A percentile compares a stretch with the other conserved stretches of the same genome.
Conservation (phyloP, 2,888 invertebrate genomes). For the Melanchra persicariae region DNA sequence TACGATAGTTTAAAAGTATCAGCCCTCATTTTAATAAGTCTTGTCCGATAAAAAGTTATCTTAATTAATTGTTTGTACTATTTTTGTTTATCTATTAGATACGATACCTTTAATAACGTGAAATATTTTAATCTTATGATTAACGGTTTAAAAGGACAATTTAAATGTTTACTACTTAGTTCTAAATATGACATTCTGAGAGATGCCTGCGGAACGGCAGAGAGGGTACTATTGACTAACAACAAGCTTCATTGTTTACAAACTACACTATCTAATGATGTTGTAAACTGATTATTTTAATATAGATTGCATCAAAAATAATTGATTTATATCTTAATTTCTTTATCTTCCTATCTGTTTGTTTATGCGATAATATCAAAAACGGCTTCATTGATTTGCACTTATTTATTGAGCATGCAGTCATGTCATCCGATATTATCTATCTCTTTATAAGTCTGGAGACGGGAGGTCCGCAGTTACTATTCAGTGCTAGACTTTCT, state of each 20-base stretch:
- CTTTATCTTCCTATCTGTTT: conserved; percentile 25
- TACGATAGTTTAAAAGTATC: background rate
- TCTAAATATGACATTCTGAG: no score
- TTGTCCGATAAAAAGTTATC: conserved; percentile 25
- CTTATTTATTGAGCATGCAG: background rate
- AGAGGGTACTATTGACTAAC: no score
- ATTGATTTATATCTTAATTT: conserved; percentile 39
- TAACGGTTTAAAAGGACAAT: no score
- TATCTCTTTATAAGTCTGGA: background rate
- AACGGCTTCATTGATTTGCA: conserved; percentile 47
- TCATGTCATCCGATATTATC: conserved; percentile 6
- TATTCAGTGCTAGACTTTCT: background rate
- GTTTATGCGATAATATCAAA: conserved; percentile 21
- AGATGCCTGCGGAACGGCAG: no score
- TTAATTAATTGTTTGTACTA: conserved; percentile 22
- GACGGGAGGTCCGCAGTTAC: background rate
- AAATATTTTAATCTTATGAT: conserved; percentile 28
- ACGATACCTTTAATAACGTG: conserved; percentile 7
- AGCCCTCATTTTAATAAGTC: conserved; percentile 1
- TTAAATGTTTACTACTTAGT: no score
- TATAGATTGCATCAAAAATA: conserved; percentile 5
- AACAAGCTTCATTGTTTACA: background rate
- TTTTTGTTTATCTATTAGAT: conserved; percentile 31
- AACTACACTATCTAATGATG: background rate
- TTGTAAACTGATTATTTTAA: conserved; percentile 4